Base-by-base conservation (phyloP, 2,888 invertebrate species). In the Koerneria pararmatus region DNA sequence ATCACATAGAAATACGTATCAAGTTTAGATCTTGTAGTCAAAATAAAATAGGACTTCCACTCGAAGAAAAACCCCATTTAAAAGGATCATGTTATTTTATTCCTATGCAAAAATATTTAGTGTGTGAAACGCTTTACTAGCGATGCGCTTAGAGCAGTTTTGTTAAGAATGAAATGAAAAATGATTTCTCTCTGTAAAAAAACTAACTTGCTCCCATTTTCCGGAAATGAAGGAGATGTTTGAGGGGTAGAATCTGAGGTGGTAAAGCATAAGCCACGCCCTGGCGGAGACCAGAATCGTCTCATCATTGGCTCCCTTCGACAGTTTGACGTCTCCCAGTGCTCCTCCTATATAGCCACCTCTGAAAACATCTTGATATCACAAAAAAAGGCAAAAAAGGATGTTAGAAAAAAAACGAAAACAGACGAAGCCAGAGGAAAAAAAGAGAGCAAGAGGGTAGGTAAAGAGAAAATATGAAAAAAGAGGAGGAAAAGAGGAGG, bases 221-320 rank as follows among this genome's bases (percentile, higher is more conserved):
- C 83, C 83, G 8, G 82, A 81, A 29, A 83, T 70, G 67, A 74
- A 79, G 65, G 78, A 80, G 61, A 74, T 69, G 58, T 80, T 78
- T 8, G 70, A 63, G 5, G 82, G 81, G 53, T 77, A 74, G 69
- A 83, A 83, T 41, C 73, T 71, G 53, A 80, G 57, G 31, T 79
- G 79, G 49, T 78, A 80, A 24, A 80, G 62, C 53, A 80, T 59
- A 34, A 79, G 70, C 80, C 80, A 80, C 6, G 80, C 76, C 29
- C 72, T 66, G 6, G 80, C 80, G 19, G 58, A 65, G 3, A 71
- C 72, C 51, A 78, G 69, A 15, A 76, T 68, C n/a, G 70, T 70
- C 59, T 69, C 66, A 11, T 68, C 72, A 15, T 72, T 48, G 4
- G 73, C 72, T 19, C 69, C 74, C 60, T 66, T 68, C 3, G 68